A percentile compares a stretch with the other conserved stretches of the same genome.
Evolutionary conservation across 2,797 vertebrate species (phyloP).

Genomic region (Eulemur coronatus): DNA sequence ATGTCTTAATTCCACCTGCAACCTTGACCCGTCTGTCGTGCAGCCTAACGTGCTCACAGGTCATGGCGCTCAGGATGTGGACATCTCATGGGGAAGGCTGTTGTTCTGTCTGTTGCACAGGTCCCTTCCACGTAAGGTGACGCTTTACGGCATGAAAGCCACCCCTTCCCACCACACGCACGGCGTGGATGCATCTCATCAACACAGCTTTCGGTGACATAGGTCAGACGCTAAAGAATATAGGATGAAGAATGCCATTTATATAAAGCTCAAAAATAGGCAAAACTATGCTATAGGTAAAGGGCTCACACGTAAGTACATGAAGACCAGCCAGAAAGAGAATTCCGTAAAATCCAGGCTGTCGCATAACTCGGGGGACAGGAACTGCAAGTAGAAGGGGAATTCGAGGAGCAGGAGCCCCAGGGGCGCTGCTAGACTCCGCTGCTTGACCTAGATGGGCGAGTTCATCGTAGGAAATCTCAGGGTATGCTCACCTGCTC

Average conservation of each 20-base stretch:
- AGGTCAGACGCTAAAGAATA: neutral
- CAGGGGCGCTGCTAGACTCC: rapidly evolving
- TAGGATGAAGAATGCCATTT: rapidly evolving
- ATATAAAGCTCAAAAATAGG: neutral
- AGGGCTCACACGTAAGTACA: neutral
- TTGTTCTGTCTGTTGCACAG: rapidly evolving
- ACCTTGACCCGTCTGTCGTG: no score
- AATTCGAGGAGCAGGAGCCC: rapidly evolving
- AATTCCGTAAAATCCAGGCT: rapidly evolving
- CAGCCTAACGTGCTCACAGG: rapidly evolving
- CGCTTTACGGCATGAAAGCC: rapidly evolving
- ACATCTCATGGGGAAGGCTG: rapidly evolving
- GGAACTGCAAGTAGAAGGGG: rapidly evolving
- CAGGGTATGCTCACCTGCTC: neutral
- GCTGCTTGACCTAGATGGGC: neutral
- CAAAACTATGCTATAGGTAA: rapidly evolving
- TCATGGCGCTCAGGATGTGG: rapidly evolving
- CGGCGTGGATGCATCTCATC: neutral
- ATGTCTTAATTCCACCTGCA: rapidly evolving
- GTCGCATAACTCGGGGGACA: rapidly evolving
- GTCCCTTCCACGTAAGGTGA: rapidly evolving
- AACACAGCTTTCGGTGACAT: rapidly evolving
- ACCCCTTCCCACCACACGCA: rapidly evolving
- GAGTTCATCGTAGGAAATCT: neutral
- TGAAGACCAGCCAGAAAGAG: neutral